phyloP scores from a whole-genome alignment of 37 sponge, comb jelly and placozoan species.

The Halichondria panicea region DNA sequence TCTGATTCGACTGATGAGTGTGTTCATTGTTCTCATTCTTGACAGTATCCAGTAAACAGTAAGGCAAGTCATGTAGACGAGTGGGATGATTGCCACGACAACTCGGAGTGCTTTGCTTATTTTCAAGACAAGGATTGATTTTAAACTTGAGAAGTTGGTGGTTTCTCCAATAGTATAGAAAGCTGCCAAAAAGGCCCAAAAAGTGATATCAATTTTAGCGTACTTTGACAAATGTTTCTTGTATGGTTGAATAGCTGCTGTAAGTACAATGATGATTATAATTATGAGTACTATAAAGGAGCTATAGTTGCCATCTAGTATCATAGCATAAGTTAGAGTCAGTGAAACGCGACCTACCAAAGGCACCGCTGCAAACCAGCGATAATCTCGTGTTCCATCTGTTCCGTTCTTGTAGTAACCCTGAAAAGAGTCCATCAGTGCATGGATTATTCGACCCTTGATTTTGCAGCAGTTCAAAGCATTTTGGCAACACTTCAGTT shows the following conservation, averaged over 20 bases:
- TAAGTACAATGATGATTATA: background rate
- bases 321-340: slow-evolving; percentile 16
- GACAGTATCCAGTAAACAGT: background rate
- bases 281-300: background rate
- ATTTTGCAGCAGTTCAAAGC: background rate
- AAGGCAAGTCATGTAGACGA: background rate
- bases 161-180: background rate
- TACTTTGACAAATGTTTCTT: background rate
- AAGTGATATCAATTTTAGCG: background rate
- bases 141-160: background rate
- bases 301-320: background rate
- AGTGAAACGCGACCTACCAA: slow-evolving; percentile 30
- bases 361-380: no score
- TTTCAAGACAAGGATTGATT: background rate
- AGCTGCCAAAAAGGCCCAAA: background rate
- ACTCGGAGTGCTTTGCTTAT: background rate
- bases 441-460: background rate
- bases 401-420: no score
- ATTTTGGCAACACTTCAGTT: background rate
- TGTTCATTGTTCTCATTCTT: background rate
- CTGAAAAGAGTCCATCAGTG: slow-evolving; percentile 39
- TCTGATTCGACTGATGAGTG: background rate
- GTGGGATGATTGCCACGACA: background rate
- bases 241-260: background rate
- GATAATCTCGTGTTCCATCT: no score